phyloP scores from a whole-genome alignment of 1,140 invertebrate species.

The Drosophila varians region DNA sequence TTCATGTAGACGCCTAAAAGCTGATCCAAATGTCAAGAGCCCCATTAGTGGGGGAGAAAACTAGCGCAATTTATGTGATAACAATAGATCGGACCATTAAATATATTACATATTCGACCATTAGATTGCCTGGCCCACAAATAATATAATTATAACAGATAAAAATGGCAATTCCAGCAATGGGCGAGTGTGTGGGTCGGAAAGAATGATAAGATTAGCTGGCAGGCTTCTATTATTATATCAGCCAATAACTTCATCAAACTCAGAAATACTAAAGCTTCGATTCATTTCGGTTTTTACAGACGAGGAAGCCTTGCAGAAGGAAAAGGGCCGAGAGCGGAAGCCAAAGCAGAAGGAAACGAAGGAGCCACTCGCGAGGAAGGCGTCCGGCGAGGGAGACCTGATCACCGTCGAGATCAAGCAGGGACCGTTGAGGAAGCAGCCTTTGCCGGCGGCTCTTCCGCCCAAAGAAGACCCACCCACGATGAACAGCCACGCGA shows the following conservation, averaged over 20 bases:
- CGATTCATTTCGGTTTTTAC: constrained; percentile 32
- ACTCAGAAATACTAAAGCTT: constrained; percentile 9
- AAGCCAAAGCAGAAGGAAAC: constrained; percentile 8
- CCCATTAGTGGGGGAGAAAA: too few species aligned
- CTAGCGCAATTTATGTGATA: constrained; percentile 8
- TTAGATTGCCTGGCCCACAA: constrained; percentile 10
- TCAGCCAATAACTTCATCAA: constrained; percentile 24
- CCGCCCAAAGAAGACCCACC: constrained; percentile 12
- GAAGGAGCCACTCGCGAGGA: constrained; percentile 20
- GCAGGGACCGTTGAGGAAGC: constrained; percentile 51
- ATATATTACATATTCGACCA: constrained; percentile 29
- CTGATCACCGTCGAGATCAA: constrained; percentile 70
- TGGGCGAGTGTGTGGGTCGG: not conserved
- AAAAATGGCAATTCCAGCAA: not conserved
- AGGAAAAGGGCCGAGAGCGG: constrained; percentile 13
- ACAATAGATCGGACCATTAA: constrained; percentile 5
- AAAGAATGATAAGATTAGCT: constrained; percentile 30
- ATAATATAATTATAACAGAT: constrained; percentile 36
- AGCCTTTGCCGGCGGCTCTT: constrained; percentile 1
- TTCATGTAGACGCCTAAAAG: too few species aligned
- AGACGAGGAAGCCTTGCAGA: constrained; percentile 63
- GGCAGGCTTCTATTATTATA: constrained; percentile 5
- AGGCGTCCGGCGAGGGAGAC: constrained; percentile 31
- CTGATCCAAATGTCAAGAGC: too few species aligned
- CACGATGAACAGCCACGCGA: constrained; percentile 83